Evolutionary conservation across 2,113 vertebrate genomes (phyloP), one percentile per base, ranked within the genome.

Genomic region (Epinephelus cyanopodus): DNA sequence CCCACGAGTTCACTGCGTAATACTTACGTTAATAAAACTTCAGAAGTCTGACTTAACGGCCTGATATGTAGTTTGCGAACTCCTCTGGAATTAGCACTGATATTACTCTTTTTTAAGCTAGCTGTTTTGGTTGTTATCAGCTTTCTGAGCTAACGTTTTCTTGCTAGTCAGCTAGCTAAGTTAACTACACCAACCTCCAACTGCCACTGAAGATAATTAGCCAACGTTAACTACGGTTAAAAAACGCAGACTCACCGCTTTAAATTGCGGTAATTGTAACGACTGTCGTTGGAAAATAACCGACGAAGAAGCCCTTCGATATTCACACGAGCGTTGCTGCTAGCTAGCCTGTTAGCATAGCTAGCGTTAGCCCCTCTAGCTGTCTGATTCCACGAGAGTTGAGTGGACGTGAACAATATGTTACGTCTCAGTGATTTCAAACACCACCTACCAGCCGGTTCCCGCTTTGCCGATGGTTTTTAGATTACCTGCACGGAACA

Each of bases 391-490:
- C 86, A 77, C 74, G 53, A 76, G 61, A 89, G 80, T 82, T 67
- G 61, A 87, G 75, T 78, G 77, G 72, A 92, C 86, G 82, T 79
- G 74, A 89, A 84, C 82, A 86, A 86, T 71, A 69, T 81, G 78
- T 80, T 86, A 75, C 82, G 87, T 89, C 76, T 85, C 54, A 15
- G n/a, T 27, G 62, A 68, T 64, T 79, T 81, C 29, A 86, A 85
- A 89, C 48, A 90, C 65, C 61, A 93, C 94, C 87, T 93, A 96
- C 96, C 96, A 96, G 95, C 95, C 92, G 89, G 93, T 95, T 94
- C 94, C 94, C 90, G 93, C 93, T 95, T 95, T 95, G 92, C 94
- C 93, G 91, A 95, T 94, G 90, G 91, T 93, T 93, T 95, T 95
- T 89, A 92, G 68, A 88, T 94, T 94, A 72, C 94, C 92, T 84